A percentile compares a stretch with the other conserved stretches of the same genome.
These are phyloP conservation scores for Ophion slaviceki DNA, from an alignment of 2,888 invertebrate genomes.

Conservation along the genomic window DNA sequence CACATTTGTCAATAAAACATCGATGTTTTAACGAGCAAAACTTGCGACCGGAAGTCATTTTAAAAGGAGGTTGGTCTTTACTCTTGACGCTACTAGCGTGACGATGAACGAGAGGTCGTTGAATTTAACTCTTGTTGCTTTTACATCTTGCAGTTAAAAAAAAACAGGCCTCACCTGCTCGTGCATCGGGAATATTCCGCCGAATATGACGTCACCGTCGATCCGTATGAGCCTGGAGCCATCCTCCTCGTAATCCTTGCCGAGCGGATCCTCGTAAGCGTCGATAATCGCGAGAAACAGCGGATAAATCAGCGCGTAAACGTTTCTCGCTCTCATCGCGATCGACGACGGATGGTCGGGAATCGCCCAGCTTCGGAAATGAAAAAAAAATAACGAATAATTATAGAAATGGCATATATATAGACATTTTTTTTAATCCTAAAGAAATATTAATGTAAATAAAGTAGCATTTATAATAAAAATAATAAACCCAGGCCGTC, in stretches of 20 bases:
- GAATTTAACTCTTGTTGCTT: neutral
- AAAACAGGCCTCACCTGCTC: conserved; percentile 83
- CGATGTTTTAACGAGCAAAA: conserved; percentile 14
- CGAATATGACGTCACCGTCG: conserved; percentile 87
- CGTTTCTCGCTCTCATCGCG: conserved; percentile 62
- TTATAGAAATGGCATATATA: neutral
- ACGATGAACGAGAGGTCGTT: neutral
- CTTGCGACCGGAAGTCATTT: neutral
- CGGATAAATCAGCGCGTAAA: conserved; percentile 54
- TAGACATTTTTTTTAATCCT: too few relatives aligned
- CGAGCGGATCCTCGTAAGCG: conserved; percentile 73
- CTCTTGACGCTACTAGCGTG: neutral
- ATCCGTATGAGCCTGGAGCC: conserved; percentile 83
- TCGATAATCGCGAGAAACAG: conserved; percentile 67
- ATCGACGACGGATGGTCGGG: conserved; percentile 33
- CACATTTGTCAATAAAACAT: conserved; percentile 2
- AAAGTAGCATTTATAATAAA: neutral
- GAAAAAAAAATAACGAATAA: neutral
- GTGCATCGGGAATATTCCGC: conserved; percentile 89
- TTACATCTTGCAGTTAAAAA: neutral
- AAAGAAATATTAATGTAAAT: neutral
- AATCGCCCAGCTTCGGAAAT: conserved; percentile 36
- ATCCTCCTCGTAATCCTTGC: conserved; percentile 80
- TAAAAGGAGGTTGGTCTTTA: neutral
- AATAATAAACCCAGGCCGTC: too few relatives aligned